Evolutionary conservation across 2,113 vertebrate genomes (phyloP), one percentile per base, ranked within the genome.

Genomic region (Scartelaos histophorus): DNA sequence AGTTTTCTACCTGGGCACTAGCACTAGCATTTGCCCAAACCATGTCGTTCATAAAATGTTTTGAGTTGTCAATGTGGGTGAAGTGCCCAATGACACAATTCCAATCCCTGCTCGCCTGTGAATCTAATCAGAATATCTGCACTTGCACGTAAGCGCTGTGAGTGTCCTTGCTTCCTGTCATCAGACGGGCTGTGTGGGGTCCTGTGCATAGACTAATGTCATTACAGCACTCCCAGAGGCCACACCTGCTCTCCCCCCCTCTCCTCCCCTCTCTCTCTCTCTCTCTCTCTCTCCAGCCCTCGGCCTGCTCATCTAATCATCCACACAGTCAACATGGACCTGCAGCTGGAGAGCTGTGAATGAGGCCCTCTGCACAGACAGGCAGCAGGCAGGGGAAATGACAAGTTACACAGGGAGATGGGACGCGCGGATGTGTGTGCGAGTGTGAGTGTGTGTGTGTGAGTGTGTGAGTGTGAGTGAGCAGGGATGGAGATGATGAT

Each of bases 171-270:
- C 51, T 74, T 29, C 7, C 22, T 45, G 54, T 82, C 76, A 87
- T 85, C 76, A 77, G 73, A 85, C 83, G 61, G 77, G 76, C 57
- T 72, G 46, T 56, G 62, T 71, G 74, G 49, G 76, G 66, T 84
- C 75, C 75, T 81, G 75, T 75, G 77, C 72, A 60, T 67, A 17
- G 46, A 46, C 22, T 86, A 85, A 88, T 89, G 61, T 82, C 62
- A 78, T 89, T 80, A 87, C 56, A 71, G 70, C 46, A 17, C 66
- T 81, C 70, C 69, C n/a, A 45, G 7, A 80, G n/a, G 47, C 80
- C 60, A 78, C 81, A 79, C 85, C 85, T 84, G 83, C 81, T 85
- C 82, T 71, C 29, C 29, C 29, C n/a, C n/a, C n/a, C n/a, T n/a
- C n/a, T n/a, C n/a, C n/a, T n/a, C n/a, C n/a, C n/a, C n/a, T n/a